Base-by-base conservation (phyloP, 2,797 vertebrate genomes). In the Parambassis ranga region DNA sequence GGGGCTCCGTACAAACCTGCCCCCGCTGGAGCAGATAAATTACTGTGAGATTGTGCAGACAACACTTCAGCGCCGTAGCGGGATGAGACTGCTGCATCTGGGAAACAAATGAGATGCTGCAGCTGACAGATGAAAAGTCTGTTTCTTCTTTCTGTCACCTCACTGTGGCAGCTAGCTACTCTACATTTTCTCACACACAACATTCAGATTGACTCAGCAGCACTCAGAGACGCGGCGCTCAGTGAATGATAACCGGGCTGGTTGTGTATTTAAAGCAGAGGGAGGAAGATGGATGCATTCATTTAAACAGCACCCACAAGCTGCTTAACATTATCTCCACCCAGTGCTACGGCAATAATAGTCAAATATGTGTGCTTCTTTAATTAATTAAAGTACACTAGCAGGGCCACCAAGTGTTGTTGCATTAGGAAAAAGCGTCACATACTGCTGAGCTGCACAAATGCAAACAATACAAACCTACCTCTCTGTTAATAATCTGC, bases 261-360 rank as follows among this genome's bases (percentile, higher is more conserved):
- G 58, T 47, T 57, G 11, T 46, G 37, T 36, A 23, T 41, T 63
- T 50, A 49, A 59, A 58, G 32, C 28, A 38, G 24, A 35, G 26
- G 50, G 15, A 38, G 16, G 10, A 19, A 68, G 20, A 47, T 18
- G 32, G 39, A 47, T 3, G 1, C 49, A 44, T 52, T 75, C 4
- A 51, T 36, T 43, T 14, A 57, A n/a, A 31, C 5, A 23, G 48
- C 42, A 47, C 57, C 36, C 60, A 57, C 57, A 59, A 65, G 43
- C 55, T 59, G 36, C 46, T 53, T 19, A 47, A 33, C 6, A 2
- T 47, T 67, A 57, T 67, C 46, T 59, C 35, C 42, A 75, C 65
- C 47, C 42, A 50, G 35, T 75, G 61, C 65, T 39, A 57, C 31
- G 36, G 50, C 57, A 53, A 35, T 78, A 62, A 67, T 58, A 58